A percentile compares a stretch with the other conserved stretches of the same genome.
phyloP scores from a whole-genome alignment of 2,797 vertebrate genomes.

The Phataginus tricuspis region DNA sequence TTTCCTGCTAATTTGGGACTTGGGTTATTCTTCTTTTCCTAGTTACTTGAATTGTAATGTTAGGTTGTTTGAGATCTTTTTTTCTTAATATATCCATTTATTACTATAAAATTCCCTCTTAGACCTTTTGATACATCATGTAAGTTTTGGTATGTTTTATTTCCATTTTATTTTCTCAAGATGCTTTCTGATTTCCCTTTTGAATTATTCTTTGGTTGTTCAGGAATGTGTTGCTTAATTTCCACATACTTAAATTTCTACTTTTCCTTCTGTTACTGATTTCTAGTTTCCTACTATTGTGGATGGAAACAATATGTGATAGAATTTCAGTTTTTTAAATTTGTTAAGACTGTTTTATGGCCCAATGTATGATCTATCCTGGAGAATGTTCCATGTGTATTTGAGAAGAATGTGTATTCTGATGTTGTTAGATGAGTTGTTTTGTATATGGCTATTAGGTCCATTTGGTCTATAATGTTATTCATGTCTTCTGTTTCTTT shows the following conservation, averaged over 20 bases:
- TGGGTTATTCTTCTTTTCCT: background rate
- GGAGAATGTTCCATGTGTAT: background rate
- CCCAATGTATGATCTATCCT: background rate
- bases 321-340: background rate
- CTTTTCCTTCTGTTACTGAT: background rate
- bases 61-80: background rate
- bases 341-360: background rate
- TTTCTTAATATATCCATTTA: background rate
- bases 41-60: background rate
- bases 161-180: background rate
- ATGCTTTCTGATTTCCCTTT: background rate
- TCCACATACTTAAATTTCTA: background rate
- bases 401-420: slow-evolving; percentile 3
- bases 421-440: background rate
- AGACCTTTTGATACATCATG: background rate
- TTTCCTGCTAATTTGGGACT: background rate
- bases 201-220: background rate
- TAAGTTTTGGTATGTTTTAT: background rate
- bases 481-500: background rate
- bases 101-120: background rate
- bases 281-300: background rate
- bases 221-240: background rate
- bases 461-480: background rate
- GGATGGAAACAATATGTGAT: background rate
- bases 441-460: background rate